Evolutionary conservation across 2,113 vertebrate species (phyloP).

Genomic region (Nymphicus hollandicus): DNA sequence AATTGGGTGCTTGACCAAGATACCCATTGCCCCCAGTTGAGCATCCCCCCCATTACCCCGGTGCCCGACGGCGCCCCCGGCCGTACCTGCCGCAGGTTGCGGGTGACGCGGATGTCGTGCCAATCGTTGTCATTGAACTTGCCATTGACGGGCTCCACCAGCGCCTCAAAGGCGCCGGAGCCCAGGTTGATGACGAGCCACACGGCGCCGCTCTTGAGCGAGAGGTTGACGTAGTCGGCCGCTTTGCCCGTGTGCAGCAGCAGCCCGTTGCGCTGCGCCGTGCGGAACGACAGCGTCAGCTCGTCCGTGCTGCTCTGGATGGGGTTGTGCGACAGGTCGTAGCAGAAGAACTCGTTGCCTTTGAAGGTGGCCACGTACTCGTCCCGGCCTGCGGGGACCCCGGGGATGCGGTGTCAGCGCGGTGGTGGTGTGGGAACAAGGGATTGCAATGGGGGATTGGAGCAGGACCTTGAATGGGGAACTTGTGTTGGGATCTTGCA

Average conservation of each 20-base stretch:
- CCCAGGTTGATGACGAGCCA: conserved; percentile 97
- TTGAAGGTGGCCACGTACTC: conserved; percentile 93
- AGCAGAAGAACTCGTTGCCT: conserved; percentile 97
- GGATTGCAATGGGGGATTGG: neutral
- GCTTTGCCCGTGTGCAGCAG: conserved; percentile 94
- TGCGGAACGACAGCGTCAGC: conserved; percentile 93
- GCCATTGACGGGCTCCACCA: conserved; percentile 91
- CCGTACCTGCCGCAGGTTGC: conserved; percentile 95
- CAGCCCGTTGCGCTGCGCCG: conserved; percentile 89
- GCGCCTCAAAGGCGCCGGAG: conserved; percentile 92
- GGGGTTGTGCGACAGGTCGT: conserved; percentile 92
- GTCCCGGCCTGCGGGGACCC: conserved; percentile 78
- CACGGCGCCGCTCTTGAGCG: conserved; percentile 89
- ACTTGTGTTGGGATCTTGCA: too few species aligned
- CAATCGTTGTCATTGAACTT: conserved; percentile 92
- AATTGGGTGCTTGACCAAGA: too few species aligned
- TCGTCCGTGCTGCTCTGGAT: conserved; percentile 98
- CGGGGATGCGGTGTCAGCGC: neutral
- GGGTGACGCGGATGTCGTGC: conserved; percentile 90
- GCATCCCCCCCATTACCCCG: too few species aligned
- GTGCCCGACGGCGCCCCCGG: neutral
- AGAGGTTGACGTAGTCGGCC: conserved; percentile 94
- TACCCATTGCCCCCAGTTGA: neutral
- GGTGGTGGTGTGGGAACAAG: too few species aligned
- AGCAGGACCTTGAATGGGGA: neutral